phyloP scores from a whole-genome alignment of 2,113 vertebrate species.

The Dissostichus mawsoni region DNA sequence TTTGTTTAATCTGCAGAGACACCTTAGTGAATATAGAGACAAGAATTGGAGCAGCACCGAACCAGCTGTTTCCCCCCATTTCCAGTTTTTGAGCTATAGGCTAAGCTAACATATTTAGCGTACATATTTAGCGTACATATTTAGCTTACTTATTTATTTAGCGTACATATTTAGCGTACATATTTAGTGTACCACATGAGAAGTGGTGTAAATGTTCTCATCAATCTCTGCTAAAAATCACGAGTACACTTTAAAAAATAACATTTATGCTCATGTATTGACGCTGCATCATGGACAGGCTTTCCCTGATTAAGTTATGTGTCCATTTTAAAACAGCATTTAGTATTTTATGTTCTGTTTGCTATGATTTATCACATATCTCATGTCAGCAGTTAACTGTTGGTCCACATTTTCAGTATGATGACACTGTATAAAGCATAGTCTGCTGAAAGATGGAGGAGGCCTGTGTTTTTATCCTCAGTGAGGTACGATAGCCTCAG shows the following conservation, averaged over 20 bases:
- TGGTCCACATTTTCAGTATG: slow-evolving; percentile 17
- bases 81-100: not conserved
- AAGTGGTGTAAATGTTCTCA: not conserved
- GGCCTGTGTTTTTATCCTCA: slow-evolving; percentile 79
- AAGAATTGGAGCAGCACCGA: not conserved
- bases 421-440: slow-evolving; percentile 60
- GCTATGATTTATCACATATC: slow-evolving; percentile 1
- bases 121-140: not conserved
- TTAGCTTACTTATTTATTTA: not conserved
- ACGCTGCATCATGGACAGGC: not conserved
- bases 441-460: slow-evolving; percentile 59
- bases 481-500: slow-evolving; percentile 78
- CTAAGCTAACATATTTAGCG: not conserved
- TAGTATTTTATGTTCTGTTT: slow-evolving; percentile 20
- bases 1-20: not conserved
- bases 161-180: not conserved
- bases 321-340: not conserved
- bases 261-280: not conserved
- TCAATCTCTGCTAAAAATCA: not conserved
- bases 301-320: not conserved
- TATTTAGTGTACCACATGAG: no score
- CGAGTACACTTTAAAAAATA: not conserved
- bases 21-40: not conserved
- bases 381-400: slow-evolving; percentile 41
- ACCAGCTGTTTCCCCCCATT: not conserved